Conservation (phyloP, 1,140 invertebrate genomes). For the Macrosteles quadrilineatus region DNA sequence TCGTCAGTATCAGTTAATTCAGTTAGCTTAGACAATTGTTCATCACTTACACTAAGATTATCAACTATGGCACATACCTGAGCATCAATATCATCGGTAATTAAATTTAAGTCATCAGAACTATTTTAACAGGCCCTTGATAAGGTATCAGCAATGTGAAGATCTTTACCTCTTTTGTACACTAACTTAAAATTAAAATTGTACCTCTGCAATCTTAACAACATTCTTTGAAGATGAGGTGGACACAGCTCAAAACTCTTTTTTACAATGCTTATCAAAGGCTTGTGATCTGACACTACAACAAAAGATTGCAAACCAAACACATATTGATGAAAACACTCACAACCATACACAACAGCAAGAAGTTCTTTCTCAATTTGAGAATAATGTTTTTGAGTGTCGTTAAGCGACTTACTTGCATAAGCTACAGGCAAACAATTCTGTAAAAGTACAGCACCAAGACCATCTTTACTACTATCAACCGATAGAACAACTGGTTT, state of each 20-base stretch:
- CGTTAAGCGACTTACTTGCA: neutral
- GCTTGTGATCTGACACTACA: neutral
- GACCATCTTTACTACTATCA: neutral
- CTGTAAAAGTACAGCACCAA: neutral
- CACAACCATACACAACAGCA: constrained; percentile 44
- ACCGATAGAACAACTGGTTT: neutral
- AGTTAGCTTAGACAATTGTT: neutral
- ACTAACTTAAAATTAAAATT: neutral
- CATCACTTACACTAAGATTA: neutral
- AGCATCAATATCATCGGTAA: neutral
- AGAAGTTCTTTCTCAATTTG: constrained; percentile 52
- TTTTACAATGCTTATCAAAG: neutral
- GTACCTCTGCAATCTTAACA: neutral
- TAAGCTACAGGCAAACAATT: neutral
- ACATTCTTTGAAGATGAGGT: constrained; percentile 5
- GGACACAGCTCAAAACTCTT: neutral
- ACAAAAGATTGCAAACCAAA: neutral
- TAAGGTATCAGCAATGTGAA: neutral
- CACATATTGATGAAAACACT: constrained; percentile 44
- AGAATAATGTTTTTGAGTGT: constrained; percentile 49
- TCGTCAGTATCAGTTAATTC: too few relatives aligned
- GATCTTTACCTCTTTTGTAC: constrained; percentile 5
- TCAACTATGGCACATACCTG: neutral
- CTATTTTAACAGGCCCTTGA: neutral
- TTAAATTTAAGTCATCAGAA: neutral